These are phyloP conservation scores for Drosophila histrio DNA, from an alignment of 2,888 invertebrate genomes.

Conservation along the genomic window DNA sequence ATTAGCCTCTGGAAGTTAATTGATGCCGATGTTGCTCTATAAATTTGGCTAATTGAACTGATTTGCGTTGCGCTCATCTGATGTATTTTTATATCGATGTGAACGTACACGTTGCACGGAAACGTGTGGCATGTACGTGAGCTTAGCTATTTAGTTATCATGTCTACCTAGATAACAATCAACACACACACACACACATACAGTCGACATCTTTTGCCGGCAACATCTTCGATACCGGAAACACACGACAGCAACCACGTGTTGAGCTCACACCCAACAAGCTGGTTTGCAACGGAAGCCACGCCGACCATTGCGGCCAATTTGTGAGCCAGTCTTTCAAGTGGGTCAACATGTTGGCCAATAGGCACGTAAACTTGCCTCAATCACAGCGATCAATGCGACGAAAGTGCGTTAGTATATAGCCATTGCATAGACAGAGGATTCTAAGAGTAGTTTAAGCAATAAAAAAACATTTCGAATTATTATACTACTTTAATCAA, in stretches of 20 bases:
- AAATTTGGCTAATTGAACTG: conserved; percentile 77
- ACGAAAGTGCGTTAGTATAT: background rate
- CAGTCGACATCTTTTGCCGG: conserved; percentile 21
- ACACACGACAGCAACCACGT: conserved; percentile 54
- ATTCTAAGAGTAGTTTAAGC: background rate
- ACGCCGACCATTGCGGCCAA: conserved; percentile 10
- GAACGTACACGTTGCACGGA: conserved; percentile 61
- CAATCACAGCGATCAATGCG: background rate
- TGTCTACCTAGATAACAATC: conserved; percentile 43
- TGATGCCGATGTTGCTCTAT: conserved; percentile 38
- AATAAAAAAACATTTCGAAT: no score
- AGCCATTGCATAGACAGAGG: background rate
- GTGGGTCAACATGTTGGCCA: conserved; percentile 34
- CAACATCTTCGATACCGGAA: conserved; percentile 45
- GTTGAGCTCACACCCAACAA: conserved; percentile 35
- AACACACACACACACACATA: conserved; percentile 11
- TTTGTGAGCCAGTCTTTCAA: background rate
- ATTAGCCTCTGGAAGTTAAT: conserved; percentile 29
- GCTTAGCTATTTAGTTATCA: conserved; percentile 59
- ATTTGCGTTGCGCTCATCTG: conserved; percentile 64
- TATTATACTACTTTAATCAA: no score
- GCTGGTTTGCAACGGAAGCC: conserved; percentile 26
- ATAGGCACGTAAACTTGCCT: conserved; percentile 46
- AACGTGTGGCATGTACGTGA: conserved; percentile 64
- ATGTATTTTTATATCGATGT: conserved; percentile 66